Conservation (phyloP, 1,140 invertebrate genomes). For the Hypsibius dujardini region DNA sequence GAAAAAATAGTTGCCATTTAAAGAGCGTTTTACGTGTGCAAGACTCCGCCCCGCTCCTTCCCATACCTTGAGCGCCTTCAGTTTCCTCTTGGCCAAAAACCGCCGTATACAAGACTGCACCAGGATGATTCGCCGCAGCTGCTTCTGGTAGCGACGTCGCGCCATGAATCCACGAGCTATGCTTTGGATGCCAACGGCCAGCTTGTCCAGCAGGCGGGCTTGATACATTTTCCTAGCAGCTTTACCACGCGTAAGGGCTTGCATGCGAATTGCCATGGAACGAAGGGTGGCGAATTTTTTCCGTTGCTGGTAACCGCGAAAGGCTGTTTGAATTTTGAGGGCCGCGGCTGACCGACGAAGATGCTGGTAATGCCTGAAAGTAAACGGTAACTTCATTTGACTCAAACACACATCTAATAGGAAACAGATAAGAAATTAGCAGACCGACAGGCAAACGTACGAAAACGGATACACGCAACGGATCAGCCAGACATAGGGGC, state of each 20-base stretch:
- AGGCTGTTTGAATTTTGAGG: constrained; percentile 54
- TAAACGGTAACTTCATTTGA: too few species aligned
- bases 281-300: constrained; percentile 31
- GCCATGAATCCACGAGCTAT: constrained; percentile 57
- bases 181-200: constrained; percentile 53
- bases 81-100: constrained; percentile 52
- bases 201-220: constrained; percentile 40
- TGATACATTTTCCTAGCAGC: constrained; percentile 38
- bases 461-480: too few species aligned
- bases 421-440: too few species aligned
- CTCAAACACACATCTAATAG: too few species aligned
- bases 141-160: constrained; percentile 45
- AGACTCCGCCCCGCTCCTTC: constrained; percentile 3
- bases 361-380: constrained; percentile 39
- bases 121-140: constrained; percentile 50
- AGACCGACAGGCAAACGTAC: too few species aligned
- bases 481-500: too few species aligned
- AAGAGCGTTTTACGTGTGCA: too few species aligned
- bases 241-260: constrained; percentile 33
- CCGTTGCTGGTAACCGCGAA: constrained; percentile 47
- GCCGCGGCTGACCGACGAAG: constrained; percentile 58
- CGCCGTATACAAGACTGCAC: constrained; percentile 59
- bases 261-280: constrained; percentile 30
- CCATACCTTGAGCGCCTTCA: constrained; percentile 55
- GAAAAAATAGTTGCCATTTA: too few species aligned